Evolutionary conservation across 2,797 vertebrate species (phyloP), one percentile per base, ranked within the genome.

Genomic region (Gymnopithys bicolor): DNA sequence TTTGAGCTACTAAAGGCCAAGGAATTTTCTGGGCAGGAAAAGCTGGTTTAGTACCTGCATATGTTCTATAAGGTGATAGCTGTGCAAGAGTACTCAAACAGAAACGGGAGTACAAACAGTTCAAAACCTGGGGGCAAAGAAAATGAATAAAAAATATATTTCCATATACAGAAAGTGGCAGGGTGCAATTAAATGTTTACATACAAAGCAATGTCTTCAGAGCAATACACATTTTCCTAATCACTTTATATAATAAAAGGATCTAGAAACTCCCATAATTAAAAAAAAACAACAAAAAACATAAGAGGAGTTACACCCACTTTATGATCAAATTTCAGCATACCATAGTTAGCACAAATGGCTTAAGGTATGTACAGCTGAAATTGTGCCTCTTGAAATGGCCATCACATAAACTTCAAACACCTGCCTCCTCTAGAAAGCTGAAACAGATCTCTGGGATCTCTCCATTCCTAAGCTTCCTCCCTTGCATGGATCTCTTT

Each of bases 91-190:
- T 73, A 80, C 37, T 71, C 56, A 76, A 91, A 89, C 74, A 94
- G 63, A 79, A 94, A 92, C n/a, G n/a, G 41, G 59, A 95, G 87
- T 62, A 83, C 78, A 90, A 91, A 85, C 53, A 87, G 68, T 88
- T 96, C 45, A 90, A 96, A 94, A 92, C 43, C 39, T 11, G 16
- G 41, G 56, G 69, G 32, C 51, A 94, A 75, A 71, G 46, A 74
- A 89, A 91, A 86, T 69, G 17, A 85, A 81, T 81, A 67, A 43
- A 90, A 92, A 78, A 91, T 56, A 78, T 78, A 89, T 58, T 94
- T 80, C 71, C 74, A 94, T 94, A 91, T 91, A 95, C 91, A 96
- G 87, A 96, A 94, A 94, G 94, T 95, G 95, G 67, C 64, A 93
- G 90, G 95, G 89, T 96, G 94, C 80, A 94, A 89, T 77, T 93